These are phyloP conservation scores for Baccha elongata DNA, from an alignment of 2,888 invertebrate genomes.

Conservation along the genomic window DNA sequence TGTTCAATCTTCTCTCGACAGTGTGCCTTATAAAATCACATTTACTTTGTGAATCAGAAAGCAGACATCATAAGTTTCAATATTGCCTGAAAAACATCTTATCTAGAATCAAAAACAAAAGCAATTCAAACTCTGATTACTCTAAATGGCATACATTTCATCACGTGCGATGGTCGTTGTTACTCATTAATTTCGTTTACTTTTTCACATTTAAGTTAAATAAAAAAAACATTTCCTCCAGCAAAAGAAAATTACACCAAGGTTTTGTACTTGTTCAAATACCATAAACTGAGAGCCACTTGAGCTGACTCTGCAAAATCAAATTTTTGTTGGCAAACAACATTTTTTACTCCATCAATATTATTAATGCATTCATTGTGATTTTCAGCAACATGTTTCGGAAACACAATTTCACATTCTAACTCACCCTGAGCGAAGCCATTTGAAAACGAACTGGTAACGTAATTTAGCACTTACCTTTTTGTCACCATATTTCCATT, in stretches of 20 bases:
- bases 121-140: background rate
- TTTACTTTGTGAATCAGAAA: too few relatives aligned
- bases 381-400: slow-evolving; percentile 55
- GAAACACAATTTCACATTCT: background rate
- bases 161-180: slow-evolving; percentile 42
- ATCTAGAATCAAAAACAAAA: slow-evolving; percentile 8
- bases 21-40: too few relatives aligned
- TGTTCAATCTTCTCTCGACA: too few relatives aligned
- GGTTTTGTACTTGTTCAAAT: slow-evolving; percentile 35
- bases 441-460: slow-evolving; percentile 11
- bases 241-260: slow-evolving; percentile 45
- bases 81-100: too few relatives aligned
- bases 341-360: background rate
- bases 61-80: slow-evolving; percentile 3
- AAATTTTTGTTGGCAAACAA: slow-evolving; percentile 33
- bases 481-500: slow-evolving; percentile 5
- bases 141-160: slow-evolving; percentile 26
- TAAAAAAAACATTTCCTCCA: slow-evolving; percentile 2
- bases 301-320: slow-evolving; percentile 44
- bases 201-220: slow-evolving; percentile 39
- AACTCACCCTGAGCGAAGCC: slow-evolving; percentile 14
- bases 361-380: background rate
- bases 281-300: slow-evolving; percentile 12
- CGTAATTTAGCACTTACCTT: slow-evolving; percentile 16
- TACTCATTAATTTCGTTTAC: slow-evolving; percentile 9